A percentile compares a stretch with the other conserved stretches of the same genome.
Conservation (phyloP, 2,797 vertebrate species). For the Bufotes viridis region DNA sequence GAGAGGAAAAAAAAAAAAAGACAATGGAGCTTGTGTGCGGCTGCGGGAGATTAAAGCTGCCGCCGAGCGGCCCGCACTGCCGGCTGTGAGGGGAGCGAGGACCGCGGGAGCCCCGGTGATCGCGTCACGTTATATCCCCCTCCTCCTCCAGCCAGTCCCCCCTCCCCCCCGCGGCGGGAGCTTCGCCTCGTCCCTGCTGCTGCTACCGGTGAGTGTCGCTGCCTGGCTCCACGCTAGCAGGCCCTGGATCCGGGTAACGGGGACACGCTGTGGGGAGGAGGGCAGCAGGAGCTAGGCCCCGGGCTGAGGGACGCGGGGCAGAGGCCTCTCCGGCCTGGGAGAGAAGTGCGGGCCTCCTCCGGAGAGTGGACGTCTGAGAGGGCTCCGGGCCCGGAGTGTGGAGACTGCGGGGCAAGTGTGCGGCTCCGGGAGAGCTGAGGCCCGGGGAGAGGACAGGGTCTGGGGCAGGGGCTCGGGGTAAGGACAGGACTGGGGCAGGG, state of each 20-base stretch:
- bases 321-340: slow-evolving; percentile 14
- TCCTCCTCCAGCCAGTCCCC: slow-evolving; percentile 21
- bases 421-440: too few relatives aligned
- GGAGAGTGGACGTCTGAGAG: too few relatives aligned
- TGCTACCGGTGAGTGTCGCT: slow-evolving; percentile 53
- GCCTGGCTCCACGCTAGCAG: slow-evolving; percentile 1
- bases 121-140: slow-evolving; percentile 54
- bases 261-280: not conserved
- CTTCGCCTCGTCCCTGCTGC: slow-evolving; percentile 16
- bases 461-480: too few relatives aligned
- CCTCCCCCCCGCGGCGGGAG: slow-evolving; percentile 33
- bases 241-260: slow-evolving; percentile 7
- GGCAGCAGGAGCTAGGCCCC: not conserved
- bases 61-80: slow-evolving; percentile 72
- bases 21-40: slow-evolving; percentile 81
- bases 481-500: not conserved
- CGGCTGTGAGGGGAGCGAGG: slow-evolving; percentile 68
- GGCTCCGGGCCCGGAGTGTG: too few relatives aligned
- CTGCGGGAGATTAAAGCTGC: too few relatives aligned
- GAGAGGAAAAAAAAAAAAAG: slow-evolving; percentile 55
- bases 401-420: not conserved
- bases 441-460: not conserved
- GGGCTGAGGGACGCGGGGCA: slow-evolving; percentile 47
- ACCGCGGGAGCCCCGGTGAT: slow-evolving; percentile 62
- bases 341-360: too few relatives aligned